These are phyloP conservation scores for Chiroxiphia lanceolata DNA, from an alignment of 2,797 vertebrate genomes.

Conservation along the genomic window DNA sequence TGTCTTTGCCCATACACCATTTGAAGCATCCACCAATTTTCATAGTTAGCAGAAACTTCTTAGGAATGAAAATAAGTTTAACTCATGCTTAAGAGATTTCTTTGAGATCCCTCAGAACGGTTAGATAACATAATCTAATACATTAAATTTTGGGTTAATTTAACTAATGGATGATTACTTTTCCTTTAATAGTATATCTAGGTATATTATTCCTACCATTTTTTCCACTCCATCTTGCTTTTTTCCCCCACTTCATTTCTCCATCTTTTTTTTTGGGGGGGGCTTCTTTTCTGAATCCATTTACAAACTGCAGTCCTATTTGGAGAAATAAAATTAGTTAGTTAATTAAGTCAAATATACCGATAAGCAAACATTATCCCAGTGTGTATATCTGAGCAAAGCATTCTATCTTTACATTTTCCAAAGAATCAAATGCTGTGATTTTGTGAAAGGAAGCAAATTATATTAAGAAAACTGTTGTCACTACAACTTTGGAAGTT, in stretches of 20 bases:
- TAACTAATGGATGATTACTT: background rate
- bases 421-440: constrained; percentile 22
- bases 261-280: background rate
- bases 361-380: background rate
- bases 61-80: background rate
- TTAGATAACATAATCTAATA: background rate
- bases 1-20: background rate
- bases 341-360: background rate
- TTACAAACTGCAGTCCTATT: background rate
- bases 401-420: constrained; percentile 31
- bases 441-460: constrained; percentile 34
- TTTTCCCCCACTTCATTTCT: background rate
- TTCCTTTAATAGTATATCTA: background rate
- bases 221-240: background rate
- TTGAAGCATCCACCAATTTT: background rate
- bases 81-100: background rate
- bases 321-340: background rate
- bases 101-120: background rate
- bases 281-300: background rate
- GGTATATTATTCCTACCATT: background rate
- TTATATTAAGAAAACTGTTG: background rate
- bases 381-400: constrained; percentile 22
- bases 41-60: background rate
- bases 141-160: background rate
- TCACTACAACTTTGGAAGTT: background rate